A percentile compares a stretch with the other conserved stretches of the same genome.
phyloP scores from a whole-genome alignment of 2,113 vertebrate genomes.

The Elgaria multicarinata region DNA sequence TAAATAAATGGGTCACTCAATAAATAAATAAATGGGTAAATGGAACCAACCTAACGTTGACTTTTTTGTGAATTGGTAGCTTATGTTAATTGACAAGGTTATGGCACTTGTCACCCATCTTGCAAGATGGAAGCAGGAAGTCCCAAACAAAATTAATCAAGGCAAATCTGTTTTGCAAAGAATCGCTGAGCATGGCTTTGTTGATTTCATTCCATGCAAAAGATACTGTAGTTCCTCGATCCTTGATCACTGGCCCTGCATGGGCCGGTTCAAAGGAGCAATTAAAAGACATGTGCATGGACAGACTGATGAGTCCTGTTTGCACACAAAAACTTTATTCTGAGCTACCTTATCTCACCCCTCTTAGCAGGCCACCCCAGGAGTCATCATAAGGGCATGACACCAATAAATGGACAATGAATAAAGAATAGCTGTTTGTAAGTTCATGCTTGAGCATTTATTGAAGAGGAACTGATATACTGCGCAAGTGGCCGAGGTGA shows the following conservation, averaged over 20 bases:
- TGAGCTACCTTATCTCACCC: constrained; percentile 77
- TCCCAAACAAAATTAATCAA: constrained; percentile 38
- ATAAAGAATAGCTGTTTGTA: constrained; percentile 75
- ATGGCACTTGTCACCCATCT: constrained; percentile 53
- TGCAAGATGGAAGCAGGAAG: background rate
- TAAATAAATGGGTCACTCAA: background rate
- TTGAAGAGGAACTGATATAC: constrained; percentile 71
- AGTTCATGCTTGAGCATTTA: constrained; percentile 71
- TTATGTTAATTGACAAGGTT: constrained; percentile 46
- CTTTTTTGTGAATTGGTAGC: constrained; percentile 24
- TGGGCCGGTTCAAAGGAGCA: constrained; percentile 70
- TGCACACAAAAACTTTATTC: constrained; percentile 77
- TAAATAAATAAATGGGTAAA: background rate
- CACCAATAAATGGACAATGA: constrained; percentile 75
- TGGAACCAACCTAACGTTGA: constrained; percentile 27
- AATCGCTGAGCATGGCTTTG: constrained; percentile 68
- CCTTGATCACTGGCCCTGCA: constrained; percentile 65
- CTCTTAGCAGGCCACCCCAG: constrained; percentile 62
- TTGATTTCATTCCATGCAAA: constrained; percentile 60
- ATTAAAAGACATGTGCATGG: constrained; percentile 74
- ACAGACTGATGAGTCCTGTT: constrained; percentile 73
- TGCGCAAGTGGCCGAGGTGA: constrained; percentile 56
- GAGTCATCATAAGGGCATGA: constrained; percentile 72
- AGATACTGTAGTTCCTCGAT: constrained; percentile 55
- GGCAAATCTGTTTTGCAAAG: constrained; percentile 61